Evolutionary conservation across 2,797 vertebrate genomes (phyloP).

Genomic region (Sebastes taczanowskii): DNA sequence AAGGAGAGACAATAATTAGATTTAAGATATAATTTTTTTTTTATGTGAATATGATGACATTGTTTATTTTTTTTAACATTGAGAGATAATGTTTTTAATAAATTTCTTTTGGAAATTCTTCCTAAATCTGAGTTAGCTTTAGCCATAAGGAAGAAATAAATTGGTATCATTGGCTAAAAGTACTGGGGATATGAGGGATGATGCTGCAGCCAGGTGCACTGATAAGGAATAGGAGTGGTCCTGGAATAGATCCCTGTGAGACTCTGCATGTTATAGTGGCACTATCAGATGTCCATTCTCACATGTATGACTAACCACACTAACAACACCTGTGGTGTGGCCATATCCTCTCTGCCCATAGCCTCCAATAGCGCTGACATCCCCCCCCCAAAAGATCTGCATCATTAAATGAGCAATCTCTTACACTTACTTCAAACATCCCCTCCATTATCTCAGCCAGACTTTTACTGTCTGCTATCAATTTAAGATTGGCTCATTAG

Average conservation of each 20-base stretch:
- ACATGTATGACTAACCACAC: neutral
- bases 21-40: neutral
- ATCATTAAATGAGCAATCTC: neutral
- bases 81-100: too few relatives aligned
- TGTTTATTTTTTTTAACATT: too few relatives aligned
- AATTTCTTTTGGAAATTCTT: too few relatives aligned
- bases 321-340: too few relatives aligned
- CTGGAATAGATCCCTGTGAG: neutral
- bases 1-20: neutral
- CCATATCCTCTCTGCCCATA: too few relatives aligned
- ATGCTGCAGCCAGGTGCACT: neutral
- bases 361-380: neutral
- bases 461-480: neutral
- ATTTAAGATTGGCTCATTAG: neutral
- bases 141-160: neutral
- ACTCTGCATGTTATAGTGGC: neutral
- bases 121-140: too few relatives aligned
- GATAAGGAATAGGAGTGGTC: neutral
- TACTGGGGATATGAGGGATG: neutral
- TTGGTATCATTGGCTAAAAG: neutral
- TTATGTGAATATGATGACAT: too few relatives aligned
- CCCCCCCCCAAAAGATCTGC: neutral
- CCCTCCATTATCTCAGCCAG: conserved; percentile 20
- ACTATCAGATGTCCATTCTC: neutral
- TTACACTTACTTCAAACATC: conserved; percentile 4